phyloP scores from a whole-genome alignment of 2,888 invertebrate species.

The Parnassius apollo region DNA sequence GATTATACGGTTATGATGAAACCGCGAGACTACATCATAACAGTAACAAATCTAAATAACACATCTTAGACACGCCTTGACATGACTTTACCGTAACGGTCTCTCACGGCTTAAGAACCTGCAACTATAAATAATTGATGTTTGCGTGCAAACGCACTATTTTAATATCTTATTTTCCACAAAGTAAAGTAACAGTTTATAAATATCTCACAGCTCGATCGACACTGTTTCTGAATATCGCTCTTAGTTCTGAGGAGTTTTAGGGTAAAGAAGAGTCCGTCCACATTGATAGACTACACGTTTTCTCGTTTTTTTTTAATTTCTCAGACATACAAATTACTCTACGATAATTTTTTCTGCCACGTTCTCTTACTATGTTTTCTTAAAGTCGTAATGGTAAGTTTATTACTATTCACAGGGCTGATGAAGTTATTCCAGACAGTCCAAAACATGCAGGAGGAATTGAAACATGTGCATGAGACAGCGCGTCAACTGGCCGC shows the following conservation, averaged over 20 bases:
- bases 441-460: conserved; percentile 66
- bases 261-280: too few species aligned
- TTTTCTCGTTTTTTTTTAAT: too few species aligned
- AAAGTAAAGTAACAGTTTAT: too few species aligned
- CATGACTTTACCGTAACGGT: conserved; percentile 12
- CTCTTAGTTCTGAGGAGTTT: too few species aligned
- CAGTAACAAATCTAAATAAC: conserved; percentile 13
- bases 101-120: neutral
- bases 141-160: neutral
- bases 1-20: neutral
- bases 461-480: conserved; percentile 61
- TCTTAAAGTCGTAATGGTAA: too few species aligned
- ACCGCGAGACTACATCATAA: conserved; percentile 10
- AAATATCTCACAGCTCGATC: too few species aligned
- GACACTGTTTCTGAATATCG: too few species aligned
- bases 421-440: conserved; percentile 65
- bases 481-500: conserved; percentile 72
- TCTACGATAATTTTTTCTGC: too few species aligned
- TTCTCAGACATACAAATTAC: too few species aligned
- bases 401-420: conserved; percentile 39
- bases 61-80: conserved; percentile 13
- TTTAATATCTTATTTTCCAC: too few species aligned
- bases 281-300: too few species aligned
- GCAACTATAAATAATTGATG: conserved; percentile 4
- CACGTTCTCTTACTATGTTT: too few species aligned